Evolutionary conservation across 2,113 vertebrate species (phyloP).

Genomic region (Beaufortia kweichowensis): DNA sequence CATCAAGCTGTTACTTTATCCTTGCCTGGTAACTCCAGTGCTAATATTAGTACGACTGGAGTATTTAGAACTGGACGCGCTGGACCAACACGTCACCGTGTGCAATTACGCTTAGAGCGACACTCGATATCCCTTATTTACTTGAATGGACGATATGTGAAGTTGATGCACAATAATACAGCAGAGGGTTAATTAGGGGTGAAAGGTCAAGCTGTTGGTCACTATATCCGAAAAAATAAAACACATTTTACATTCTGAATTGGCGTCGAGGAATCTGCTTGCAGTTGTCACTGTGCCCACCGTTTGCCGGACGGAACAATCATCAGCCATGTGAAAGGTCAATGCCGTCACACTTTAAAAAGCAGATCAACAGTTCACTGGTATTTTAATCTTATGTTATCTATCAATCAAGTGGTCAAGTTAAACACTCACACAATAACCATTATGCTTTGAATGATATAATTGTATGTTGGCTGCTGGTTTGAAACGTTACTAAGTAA

Average conservation of each 20-base stretch:
- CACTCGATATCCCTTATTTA: conserved; percentile 82
- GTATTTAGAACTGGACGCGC: conserved; percentile 61
- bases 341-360: conserved; percentile 32
- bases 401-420: conserved; percentile 18
- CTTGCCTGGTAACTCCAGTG: conserved; percentile 24
- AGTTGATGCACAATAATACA: conserved; percentile 87
- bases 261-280: conserved; percentile 71
- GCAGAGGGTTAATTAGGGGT: conserved; percentile 85
- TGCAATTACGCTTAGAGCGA: conserved; percentile 58
- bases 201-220: conserved; percentile 74
- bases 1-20: conserved; percentile 9
- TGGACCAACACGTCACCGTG: background rate
- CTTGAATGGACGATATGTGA: conserved; percentile 85
- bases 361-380: conserved; percentile 54
- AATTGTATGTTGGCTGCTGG: background rate
- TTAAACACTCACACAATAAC: conserved; percentile 12
- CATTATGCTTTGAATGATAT: background rate
- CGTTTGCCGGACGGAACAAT: conserved; percentile 62
- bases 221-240: conserved; percentile 75
- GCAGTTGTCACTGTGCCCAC: conserved; percentile 78
- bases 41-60: conserved; percentile 33
- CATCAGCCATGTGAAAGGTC: conserved; percentile 41
- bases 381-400: conserved; percentile 45
- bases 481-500: background rate
- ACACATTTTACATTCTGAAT: conserved; percentile 84